Conservation (phyloP, 2,888 invertebrate species). For the Odontomyia ornata region DNA sequence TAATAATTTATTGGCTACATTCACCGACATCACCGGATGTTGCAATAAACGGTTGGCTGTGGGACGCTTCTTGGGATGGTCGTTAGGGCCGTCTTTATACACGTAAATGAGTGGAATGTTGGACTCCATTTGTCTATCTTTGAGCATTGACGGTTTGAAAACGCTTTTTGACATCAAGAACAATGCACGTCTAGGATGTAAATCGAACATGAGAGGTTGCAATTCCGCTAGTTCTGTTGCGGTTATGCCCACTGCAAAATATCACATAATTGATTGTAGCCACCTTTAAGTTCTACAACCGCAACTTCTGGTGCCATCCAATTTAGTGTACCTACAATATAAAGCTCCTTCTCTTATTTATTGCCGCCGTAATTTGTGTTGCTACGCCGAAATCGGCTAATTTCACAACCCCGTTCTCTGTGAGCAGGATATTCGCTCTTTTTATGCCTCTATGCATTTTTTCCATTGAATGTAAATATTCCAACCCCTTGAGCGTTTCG, state of each 20-base stretch:
- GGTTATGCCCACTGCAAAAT: conserved; percentile 99
- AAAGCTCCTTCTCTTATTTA: no score
- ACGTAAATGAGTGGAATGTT: conserved; percentile 94
- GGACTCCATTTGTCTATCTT: conserved; percentile 96
- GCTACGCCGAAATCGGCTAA: no score
- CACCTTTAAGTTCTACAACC: conserved; percentile 97
- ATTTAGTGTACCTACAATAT: conserved; percentile 76
- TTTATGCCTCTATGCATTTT: no score
- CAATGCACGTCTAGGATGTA: conserved; percentile 97
- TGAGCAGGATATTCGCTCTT: no score
- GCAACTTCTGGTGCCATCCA: conserved; percentile 99
- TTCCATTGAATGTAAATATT: no score
- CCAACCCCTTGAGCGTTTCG: no score
- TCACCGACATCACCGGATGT: conserved; percentile 92
- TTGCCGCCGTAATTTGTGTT: no score
- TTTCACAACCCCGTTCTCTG: no score
- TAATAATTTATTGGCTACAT: conserved; percentile 89
- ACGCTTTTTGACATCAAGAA: conserved; percentile 99
- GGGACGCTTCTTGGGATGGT: conserved; percentile 98
- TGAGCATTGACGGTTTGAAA: conserved; percentile 95
- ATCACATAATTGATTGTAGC: conserved; percentile 99
- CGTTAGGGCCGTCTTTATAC: conserved; percentile 93
- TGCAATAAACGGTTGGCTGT: conserved; percentile 92
- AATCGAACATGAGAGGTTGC: conserved; percentile 99
- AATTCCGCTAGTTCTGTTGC: conserved; percentile 96